phyloP scores from a whole-genome alignment of 2,797 vertebrate genomes.

The Hafferia zeledoni region DNA sequence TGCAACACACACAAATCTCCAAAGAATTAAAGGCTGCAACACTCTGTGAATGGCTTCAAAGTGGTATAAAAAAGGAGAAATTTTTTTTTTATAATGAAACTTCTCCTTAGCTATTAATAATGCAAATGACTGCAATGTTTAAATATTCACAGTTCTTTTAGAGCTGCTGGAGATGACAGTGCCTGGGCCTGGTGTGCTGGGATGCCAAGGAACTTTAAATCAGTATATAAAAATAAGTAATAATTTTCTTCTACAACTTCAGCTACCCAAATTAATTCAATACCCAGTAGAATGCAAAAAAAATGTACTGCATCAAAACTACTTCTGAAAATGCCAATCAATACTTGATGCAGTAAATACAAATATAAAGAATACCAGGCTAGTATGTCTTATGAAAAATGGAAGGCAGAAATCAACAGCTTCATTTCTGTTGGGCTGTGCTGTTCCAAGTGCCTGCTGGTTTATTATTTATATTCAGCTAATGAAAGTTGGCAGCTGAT shows the following conservation, averaged over 20 bases:
- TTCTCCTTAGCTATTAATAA: neutral
- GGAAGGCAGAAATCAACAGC: neutral
- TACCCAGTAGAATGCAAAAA: neutral
- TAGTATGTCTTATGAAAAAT: neutral
- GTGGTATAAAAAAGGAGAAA: neutral
- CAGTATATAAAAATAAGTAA: neutral
- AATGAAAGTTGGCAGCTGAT: conserved; percentile 75
- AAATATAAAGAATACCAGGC: neutral
- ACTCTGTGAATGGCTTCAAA: neutral
- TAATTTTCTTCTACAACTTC: neutral
- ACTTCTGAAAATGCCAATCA: neutral
- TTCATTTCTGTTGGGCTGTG: neutral
- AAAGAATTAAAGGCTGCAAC: neutral
- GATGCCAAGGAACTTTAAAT: neutral
- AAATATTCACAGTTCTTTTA: neutral
- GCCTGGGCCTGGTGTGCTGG: neutral
- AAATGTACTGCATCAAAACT: neutral
- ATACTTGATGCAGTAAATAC: neutral
- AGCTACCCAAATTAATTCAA: neutral
- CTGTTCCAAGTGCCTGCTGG: neutral
- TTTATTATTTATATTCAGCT: conserved; percentile 30
- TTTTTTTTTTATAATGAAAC: neutral
- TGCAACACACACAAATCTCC: neutral
- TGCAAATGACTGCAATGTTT: neutral
- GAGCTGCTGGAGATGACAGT: neutral